phyloP scores from a whole-genome alignment of 2,797 vertebrate genomes.

The Naso thynnoides region DNA sequence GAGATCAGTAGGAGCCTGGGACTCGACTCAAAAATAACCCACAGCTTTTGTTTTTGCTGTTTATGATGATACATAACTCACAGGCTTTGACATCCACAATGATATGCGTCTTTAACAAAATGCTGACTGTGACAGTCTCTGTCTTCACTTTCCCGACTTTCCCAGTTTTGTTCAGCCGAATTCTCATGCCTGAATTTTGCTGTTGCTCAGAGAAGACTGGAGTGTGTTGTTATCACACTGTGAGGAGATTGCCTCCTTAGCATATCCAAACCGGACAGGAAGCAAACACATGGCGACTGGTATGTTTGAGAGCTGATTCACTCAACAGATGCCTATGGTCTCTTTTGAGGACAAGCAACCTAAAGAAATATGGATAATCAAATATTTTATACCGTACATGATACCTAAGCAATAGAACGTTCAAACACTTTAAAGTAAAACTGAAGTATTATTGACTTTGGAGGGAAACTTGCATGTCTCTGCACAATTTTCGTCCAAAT shows the following conservation, averaged over 20 bases:
- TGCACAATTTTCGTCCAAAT: slow-evolving; percentile 40
- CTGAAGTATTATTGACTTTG: slow-evolving; percentile 42
- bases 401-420: slow-evolving; percentile 27
- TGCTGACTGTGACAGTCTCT: neutral
- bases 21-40: slow-evolving; percentile 29
- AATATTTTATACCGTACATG: slow-evolving; percentile 45
- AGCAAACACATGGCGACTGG: slow-evolving; percentile 59
- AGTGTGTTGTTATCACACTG: slow-evolving; percentile 60
- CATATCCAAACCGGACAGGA: slow-evolving; percentile 67
- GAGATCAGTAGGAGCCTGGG: slow-evolving; percentile 43
- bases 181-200: slow-evolving; percentile 58
- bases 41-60: slow-evolving; percentile 4
- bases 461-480: slow-evolving; percentile 29
- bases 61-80: slow-evolving; percentile 18
- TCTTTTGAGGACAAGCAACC: slow-evolving; percentile 41
- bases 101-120: slow-evolving; percentile 13
- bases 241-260: slow-evolving; percentile 54
- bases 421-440: slow-evolving; percentile 29
- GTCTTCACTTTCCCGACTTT: slow-evolving; percentile 17
- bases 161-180: slow-evolving; percentile 4
- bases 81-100: slow-evolving; percentile 12
- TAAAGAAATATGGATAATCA: slow-evolving; percentile 59
- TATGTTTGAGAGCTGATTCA: slow-evolving; percentile 69
- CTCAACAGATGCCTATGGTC: slow-evolving; percentile 74
- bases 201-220: slow-evolving; percentile 55